These are phyloP conservation scores for Lytechinus variegatus DNA, from an alignment of 35 echinoderm and acorn worm genomes.

Conservation along the genomic window DNA sequence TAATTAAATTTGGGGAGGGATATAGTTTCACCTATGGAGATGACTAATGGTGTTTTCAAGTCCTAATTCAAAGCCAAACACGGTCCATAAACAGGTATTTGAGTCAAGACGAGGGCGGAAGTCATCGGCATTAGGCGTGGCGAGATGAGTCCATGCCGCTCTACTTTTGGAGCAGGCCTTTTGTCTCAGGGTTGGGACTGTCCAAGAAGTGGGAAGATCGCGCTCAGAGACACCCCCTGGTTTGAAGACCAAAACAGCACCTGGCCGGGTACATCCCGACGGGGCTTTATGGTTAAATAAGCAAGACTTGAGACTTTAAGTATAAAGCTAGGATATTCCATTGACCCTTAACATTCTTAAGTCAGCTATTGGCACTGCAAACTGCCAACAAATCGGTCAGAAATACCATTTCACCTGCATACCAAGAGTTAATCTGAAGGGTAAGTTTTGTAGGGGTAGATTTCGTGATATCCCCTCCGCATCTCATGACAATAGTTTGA, in stretches of 20 bases:
- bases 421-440: too few relatives aligned
- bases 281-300: not conserved
- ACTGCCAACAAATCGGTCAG: too few relatives aligned
- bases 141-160: not conserved
- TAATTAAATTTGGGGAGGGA: slow-evolving; percentile 1
- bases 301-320: too few relatives aligned
- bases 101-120: not conserved
- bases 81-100: not conserved
- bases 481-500: too few relatives aligned
- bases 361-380: too few relatives aligned
- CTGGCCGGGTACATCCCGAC: not conserved
- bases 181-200: not conserved
- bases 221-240: not conserved
- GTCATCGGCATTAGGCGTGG: not conserved
- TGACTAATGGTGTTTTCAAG: slow-evolving; percentile 10
- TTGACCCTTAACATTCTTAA: too few relatives aligned
- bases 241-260: not conserved
- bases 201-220: not conserved
- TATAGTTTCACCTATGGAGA: not conserved
- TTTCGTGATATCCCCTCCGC: too few relatives aligned
- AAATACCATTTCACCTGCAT: too few relatives aligned
- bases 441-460: too few relatives aligned
- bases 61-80: not conserved
- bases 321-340: not conserved
- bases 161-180: not conserved